Conservation (phyloP, 2,888 invertebrate genomes). For the Agrochola lota region DNA sequence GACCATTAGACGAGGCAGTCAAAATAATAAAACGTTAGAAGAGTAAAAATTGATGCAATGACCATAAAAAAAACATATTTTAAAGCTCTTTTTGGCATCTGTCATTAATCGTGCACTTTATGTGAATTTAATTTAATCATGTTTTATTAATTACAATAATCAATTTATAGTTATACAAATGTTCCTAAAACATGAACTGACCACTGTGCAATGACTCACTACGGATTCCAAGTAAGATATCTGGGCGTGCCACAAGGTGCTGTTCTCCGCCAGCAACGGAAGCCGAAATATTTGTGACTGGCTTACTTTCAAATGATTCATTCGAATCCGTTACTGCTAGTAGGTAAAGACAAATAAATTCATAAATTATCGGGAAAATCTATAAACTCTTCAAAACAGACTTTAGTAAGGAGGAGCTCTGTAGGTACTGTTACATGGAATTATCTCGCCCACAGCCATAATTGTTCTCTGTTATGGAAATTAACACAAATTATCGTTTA, state of each 20-base stretch:
- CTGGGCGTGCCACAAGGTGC: background rate
- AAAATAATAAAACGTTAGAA: background rate
- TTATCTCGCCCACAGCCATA: background rate
- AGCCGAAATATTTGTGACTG: background rate
- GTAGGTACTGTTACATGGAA: background rate
- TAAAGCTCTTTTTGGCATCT: background rate
- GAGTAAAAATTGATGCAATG: background rate
- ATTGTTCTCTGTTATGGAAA: conserved; percentile 13
- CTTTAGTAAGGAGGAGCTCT: background rate
- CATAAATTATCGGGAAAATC: background rate
- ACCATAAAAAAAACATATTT: background rate
- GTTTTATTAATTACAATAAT: background rate
- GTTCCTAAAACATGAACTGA: background rate
- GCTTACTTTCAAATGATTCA: conserved; percentile 6
- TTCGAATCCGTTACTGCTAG: background rate
- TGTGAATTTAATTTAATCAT: background rate
- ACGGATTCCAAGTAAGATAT: background rate
- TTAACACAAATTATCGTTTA: conserved; percentile 24
- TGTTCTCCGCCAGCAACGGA: background rate
- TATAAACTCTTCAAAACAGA: background rate
- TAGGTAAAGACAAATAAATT: conserved; percentile 1
- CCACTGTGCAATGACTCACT: conserved; percentile 9
- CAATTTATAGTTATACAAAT: background rate
- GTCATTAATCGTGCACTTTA: background rate
- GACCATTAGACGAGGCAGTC: too few species aligned